Percentiles rank a stretch among this genome's conserved stretches.
Conservation (phyloP, 1,140 invertebrate genomes). For the Tetranychus cinnabarinus region DNA sequence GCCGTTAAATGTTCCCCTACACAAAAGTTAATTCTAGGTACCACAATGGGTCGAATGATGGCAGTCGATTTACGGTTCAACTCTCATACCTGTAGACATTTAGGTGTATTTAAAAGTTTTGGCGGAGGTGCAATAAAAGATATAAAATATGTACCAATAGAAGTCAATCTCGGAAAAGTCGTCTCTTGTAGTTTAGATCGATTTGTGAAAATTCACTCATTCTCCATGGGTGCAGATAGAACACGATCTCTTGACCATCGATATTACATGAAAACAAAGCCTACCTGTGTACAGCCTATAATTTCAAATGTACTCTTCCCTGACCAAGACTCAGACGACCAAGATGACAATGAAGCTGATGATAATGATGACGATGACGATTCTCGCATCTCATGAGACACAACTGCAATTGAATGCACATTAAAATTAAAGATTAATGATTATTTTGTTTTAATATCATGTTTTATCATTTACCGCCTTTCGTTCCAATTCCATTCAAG, state of each 20-base stretch:
- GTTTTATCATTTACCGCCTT: too few relatives aligned
- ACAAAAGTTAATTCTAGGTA: conserved; percentile 4
- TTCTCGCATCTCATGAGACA: neutral
- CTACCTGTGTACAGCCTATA: conserved; percentile 11
- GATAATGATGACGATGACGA: neutral
- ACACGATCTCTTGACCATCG: conserved; percentile 4
- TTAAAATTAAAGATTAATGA: neutral
- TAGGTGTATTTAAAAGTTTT: conserved; percentile 9
- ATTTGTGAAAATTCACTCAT: conserved; percentile 8
- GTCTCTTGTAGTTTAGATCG: conserved; percentile 9
- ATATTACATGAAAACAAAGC: conserved; percentile 9
- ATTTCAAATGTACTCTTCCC: neutral
- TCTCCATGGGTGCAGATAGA: conserved; percentile 1
- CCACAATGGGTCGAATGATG: conserved; percentile 9
- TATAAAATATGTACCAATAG: conserved; percentile 6
- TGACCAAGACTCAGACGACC: neutral
- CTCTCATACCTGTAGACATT: neutral
- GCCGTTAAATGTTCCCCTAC: neutral
- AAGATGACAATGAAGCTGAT: neutral
- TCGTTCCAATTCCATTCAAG: too few relatives aligned
- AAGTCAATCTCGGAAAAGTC: neutral
- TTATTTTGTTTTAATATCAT: too few relatives aligned
- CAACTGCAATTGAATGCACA: neutral
- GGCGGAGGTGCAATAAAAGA: conserved; percentile 8
- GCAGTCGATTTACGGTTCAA: conserved; percentile 7